Conservation (phyloP, 2,888 invertebrate genomes). For the Nyleta sp. region DNA sequence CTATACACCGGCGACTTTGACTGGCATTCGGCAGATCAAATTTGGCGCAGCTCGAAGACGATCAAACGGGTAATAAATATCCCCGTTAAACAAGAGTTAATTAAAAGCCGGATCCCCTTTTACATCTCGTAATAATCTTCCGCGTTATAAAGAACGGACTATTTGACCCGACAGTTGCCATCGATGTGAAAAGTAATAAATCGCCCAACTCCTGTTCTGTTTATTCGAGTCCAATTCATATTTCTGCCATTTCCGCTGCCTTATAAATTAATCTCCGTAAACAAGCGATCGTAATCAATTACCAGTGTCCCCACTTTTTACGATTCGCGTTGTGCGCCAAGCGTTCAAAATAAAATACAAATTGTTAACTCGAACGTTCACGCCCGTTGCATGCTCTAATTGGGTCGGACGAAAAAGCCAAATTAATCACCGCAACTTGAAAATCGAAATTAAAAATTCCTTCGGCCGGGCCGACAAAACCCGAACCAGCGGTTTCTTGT, state of each 20-base stretch:
- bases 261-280: constrained; percentile 12
- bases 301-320: constrained; percentile 9
- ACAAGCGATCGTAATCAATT: constrained; percentile 21
- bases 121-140: no score
- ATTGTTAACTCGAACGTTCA: constrained; percentile 1
- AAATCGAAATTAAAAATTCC: constrained; percentile 24
- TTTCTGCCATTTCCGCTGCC: background rate
- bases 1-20: no score
- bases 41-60: no score
- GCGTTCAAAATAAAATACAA: constrained; percentile 16
- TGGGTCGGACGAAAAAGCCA: constrained; percentile 6
- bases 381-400: background rate
- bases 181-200: constrained; percentile 16
- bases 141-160: background rate
- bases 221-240: constrained; percentile 18
- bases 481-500: constrained; percentile 16
- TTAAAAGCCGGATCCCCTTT: no score
- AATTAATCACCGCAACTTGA: constrained; percentile 7
- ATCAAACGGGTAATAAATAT: no score
- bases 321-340: background rate
- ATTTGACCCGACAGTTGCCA: constrained; percentile 2
- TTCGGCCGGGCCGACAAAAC: no score
- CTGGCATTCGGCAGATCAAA: no score
- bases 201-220: background rate
- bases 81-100: no score